Evolutionary conservation across 23 tunicate species (phyloP).

Genomic region (Styela clava): DNA sequence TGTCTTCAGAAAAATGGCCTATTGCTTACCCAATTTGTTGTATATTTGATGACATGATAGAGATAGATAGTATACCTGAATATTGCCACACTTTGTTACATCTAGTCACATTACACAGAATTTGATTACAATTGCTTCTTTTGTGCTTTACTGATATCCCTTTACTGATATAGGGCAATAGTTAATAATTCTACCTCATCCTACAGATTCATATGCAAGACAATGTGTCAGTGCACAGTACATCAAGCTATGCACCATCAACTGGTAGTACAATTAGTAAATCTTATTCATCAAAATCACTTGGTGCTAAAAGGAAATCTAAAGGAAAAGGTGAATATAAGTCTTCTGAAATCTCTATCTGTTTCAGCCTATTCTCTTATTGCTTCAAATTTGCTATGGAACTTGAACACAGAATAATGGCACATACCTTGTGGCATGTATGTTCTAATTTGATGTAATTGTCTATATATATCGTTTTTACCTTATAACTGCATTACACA

Average conservation of each 20-base stretch:
- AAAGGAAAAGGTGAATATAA: constrained; percentile 15
- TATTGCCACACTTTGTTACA: no score
- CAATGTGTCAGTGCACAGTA: constrained; percentile 64
- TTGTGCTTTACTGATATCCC: no score
- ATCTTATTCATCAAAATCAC: constrained; percentile 41
- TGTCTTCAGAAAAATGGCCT: no score
- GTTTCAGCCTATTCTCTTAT: background rate
- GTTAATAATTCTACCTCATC: no score
- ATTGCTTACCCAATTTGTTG: no score
- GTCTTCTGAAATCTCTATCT: background rate
- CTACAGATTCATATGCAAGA: constrained; percentile 77
- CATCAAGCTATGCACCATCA: constrained; percentile 41
- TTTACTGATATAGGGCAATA: no score
- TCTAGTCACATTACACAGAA: no score
- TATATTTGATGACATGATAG: no score
- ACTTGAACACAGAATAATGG: background rate
- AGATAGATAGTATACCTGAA: no score
- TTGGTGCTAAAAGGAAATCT: constrained; percentile 44
- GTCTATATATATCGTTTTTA: background rate
- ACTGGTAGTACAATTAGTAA: constrained; percentile 26
- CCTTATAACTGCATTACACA: background rate
- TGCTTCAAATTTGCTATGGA: no score
- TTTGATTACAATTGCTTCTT: no score
- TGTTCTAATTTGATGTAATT: background rate
- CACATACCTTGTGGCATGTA: no score